Base-by-base conservation (phyloP, 2,113 vertebrate species). In the Anolis sagrei region DNA sequence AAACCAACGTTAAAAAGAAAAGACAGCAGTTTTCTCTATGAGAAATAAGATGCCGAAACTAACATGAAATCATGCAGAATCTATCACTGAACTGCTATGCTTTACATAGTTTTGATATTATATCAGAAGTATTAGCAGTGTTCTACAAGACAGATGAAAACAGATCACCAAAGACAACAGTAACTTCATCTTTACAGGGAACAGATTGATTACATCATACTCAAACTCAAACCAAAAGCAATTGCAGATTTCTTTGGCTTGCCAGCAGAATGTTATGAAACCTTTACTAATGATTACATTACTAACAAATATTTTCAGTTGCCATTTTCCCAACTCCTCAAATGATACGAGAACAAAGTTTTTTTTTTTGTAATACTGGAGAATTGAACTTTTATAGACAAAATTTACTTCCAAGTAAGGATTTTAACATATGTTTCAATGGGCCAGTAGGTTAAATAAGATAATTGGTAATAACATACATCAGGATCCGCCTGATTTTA, bases 401-500 rank as follows among this genome's bases (percentile, higher is more conserved):
- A 27, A 66, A 51, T 84, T 84, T 11, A 32, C 13, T 66, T 84
- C 62, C 64, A 76, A 48, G 8, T 66, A 10, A 25, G 29, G 29
- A 54, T 72, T 82, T 39, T 54, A 82, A 58, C 51, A 34, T 73
- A 29, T 72, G 23, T 29, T 36, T 51, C 44, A 51, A n/a, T 76
- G 25, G 61, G 73, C 23, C 48, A 76, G 51, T 51, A 7, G 44
- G 61, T 84, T 76, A 66, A 84, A 76, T 51, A 84, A 84, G 21
- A 54, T 84, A 77, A 77, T 66, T 83, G 58, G 8, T 76, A 76
- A 69, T 69, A 81, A 32, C 64, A 62, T 32, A 49, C 19, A 83
- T 83, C 64, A 66, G 23, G 11, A 83, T 36, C 58, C 66, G 48
- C n/a, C 21, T 84, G 74, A n/a, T 48, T 66, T 80, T 68, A n/a